A percentile compares a stretch with the other conserved stretches of the same genome.
These are phyloP conservation scores for Stenurella melanura DNA, from an alignment of 2,888 invertebrate species.

Conservation along the genomic window DNA sequence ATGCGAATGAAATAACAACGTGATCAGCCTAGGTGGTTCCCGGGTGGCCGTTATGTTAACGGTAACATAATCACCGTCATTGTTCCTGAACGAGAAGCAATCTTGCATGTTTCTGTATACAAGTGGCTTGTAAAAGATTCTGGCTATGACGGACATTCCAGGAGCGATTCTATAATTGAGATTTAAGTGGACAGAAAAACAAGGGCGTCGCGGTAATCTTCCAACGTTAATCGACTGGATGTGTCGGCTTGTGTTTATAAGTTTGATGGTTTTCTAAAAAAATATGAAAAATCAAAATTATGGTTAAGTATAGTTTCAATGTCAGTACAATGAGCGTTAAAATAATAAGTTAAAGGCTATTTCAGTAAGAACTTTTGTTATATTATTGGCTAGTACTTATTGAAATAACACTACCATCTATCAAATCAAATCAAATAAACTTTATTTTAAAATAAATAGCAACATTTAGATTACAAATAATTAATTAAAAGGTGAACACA, in stretches of 20 bases:
- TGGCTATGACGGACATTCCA: constrained; percentile 70
- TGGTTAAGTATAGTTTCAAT: too few relatives aligned
- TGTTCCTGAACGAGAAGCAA: constrained; percentile 65
- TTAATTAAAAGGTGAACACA: too few relatives aligned
- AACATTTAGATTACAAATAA: too few relatives aligned
- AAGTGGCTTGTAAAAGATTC: constrained; percentile 68
- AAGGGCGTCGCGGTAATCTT: constrained; percentile 61
- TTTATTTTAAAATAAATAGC: too few relatives aligned
- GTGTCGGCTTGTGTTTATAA: constrained; percentile 64
- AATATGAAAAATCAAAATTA: neutral
- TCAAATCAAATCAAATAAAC: too few relatives aligned
- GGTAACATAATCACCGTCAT: constrained; percentile 62
- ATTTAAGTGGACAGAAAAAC: constrained; percentile 63
- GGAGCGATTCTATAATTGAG: constrained; percentile 67
- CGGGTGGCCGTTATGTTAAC: constrained; percentile 66
- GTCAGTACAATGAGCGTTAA: too few relatives aligned
- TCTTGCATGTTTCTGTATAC: constrained; percentile 67
- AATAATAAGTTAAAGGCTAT: too few relatives aligned
- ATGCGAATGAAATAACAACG: constrained; percentile 61
- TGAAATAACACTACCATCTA: too few relatives aligned
- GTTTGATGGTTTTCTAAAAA: constrained; percentile 56
- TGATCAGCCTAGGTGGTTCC: constrained; percentile 69
- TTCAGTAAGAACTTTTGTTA: too few relatives aligned
- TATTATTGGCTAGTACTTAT: too few relatives aligned
- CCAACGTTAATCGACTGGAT: constrained; percentile 65